phyloP scores from a whole-genome alignment of 1,140 invertebrate species.

The Wiebesia pumilae region DNA sequence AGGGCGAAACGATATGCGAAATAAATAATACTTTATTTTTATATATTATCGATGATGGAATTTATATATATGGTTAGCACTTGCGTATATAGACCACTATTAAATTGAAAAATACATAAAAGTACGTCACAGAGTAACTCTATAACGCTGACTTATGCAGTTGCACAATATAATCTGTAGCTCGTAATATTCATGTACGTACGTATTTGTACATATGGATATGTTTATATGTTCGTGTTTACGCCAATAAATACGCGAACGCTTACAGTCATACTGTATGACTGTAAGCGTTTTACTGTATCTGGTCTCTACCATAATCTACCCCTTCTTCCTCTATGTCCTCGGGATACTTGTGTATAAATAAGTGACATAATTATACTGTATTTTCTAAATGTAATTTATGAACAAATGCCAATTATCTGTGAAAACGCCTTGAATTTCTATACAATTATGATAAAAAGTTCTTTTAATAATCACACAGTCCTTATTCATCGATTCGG shows the following conservation, averaged over 20 bases:
- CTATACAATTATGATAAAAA: conserved; percentile 21
- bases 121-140: conserved; percentile 9
- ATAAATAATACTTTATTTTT: conserved; percentile 31
- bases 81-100: neutral
- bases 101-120: conserved; percentile 19
- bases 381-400: conserved; percentile 47
- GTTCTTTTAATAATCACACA: neutral
- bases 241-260: neutral
- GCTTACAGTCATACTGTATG: neutral
- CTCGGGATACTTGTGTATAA: neutral
- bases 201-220: neutral
- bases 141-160: conserved; percentile 28
- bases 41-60: conserved; percentile 6
- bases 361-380: conserved; percentile 35
- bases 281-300: too few relatives aligned
- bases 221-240: neutral
- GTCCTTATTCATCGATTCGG: conserved; percentile 17
- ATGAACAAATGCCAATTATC: conserved; percentile 23
- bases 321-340: neutral
- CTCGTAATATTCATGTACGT: neutral
- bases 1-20: conserved; percentile 2
- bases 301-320: conserved; percentile 32
- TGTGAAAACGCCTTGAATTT: conserved; percentile 38
- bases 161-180: conserved; percentile 41
- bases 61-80: conserved; percentile 8